Percentiles rank a stretch among this genome's conserved stretches.
These are phyloP conservation scores for Vidua macroura DNA, from an alignment of 2,113 vertebrate species.

Conservation along the genomic window DNA sequence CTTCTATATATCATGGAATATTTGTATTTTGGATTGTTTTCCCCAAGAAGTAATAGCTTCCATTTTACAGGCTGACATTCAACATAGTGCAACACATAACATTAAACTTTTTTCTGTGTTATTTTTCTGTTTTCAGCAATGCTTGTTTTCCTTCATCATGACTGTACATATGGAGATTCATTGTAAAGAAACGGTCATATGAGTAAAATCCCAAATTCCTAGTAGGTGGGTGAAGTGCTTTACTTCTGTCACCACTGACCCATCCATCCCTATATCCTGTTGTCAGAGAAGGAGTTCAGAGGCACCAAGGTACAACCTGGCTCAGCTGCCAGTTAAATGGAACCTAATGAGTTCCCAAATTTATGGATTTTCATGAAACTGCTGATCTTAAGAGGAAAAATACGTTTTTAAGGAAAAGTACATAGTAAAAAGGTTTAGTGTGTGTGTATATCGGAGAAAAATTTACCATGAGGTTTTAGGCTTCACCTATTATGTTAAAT, in stretches of 20 bases:
- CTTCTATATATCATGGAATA: not conserved
- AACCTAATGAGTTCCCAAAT: not conserved
- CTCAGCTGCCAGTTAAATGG: not conserved
- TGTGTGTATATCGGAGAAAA: not conserved
- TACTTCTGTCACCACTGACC: not conserved
- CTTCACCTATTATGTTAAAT: not conserved
- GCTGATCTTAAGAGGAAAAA: not conserved
- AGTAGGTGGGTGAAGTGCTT: not conserved
- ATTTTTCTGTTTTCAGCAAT: not conserved
- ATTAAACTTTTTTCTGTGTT: not conserved
- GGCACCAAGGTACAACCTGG: not conserved
- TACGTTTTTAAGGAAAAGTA: not conserved
- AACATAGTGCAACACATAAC: not conserved
- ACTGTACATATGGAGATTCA: not conserved
- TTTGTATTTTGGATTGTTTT: not conserved
- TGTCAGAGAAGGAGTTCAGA: not conserved
- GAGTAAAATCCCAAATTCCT: not conserved
- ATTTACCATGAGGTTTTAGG: not conserved
- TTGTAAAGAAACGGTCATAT: not conserved
- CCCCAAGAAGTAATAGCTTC: not conserved
- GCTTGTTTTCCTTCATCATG: not conserved
- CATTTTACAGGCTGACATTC: not conserved
- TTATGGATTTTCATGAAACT: not conserved
- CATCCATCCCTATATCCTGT: not conserved
- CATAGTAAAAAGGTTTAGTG: rapidly evolving